Evolutionary conservation across 2,888 invertebrate genomes (phyloP), one percentile per base, ranked within the genome.

Genomic region (Dynastes hyllus): DNA sequence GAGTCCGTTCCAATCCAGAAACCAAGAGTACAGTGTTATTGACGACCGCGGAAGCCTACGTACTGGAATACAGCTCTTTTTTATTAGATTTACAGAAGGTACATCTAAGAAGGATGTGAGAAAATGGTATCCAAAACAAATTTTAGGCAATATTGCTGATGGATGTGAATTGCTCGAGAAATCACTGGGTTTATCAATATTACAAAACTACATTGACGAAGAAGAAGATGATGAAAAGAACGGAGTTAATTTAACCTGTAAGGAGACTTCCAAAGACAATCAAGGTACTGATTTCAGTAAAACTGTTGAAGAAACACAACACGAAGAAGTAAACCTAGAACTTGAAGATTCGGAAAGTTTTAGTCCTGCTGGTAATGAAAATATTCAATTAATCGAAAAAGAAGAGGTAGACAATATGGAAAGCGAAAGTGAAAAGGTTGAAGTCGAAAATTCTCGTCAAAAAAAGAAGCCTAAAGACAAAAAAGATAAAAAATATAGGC

Each of bases 121-220:
- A 76, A 83, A 84, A 16, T 88, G 88, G 88, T 88, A 83, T 78
- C 83, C 84, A 9, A 87, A 86, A 83, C 51, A 40, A 5, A 71
- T 79, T 3, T 85, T 87, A 85, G 84, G 79, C 73, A 84, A 83
- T 70, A 51, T 81, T 1, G 83, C 84, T 6, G 81, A 80, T 13
- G 86, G 86, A 77, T 86, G 86, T 40, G 86, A 86, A 82, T 53
- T 87, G 27, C 78, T 87, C 55, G 88, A 88, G 83, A 86, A 84
- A 16, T 88, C 88, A 0, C 83, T 88, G 6, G 87, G 88, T 13
- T 82, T 88, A 50, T 87, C 87, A 2, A 87, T 88, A 77, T 85
- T 88, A 67, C 88, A 88, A 82, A 86, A 76, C 73, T 88, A 88
- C 80, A 86, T 86, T 0, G 88, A 87, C 65, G 87, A 86, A 76